These are phyloP conservation scores for Pygoscelis antarcticus DNA, from an alignment of 2,113 vertebrate species.

Conservation along the genomic window DNA sequence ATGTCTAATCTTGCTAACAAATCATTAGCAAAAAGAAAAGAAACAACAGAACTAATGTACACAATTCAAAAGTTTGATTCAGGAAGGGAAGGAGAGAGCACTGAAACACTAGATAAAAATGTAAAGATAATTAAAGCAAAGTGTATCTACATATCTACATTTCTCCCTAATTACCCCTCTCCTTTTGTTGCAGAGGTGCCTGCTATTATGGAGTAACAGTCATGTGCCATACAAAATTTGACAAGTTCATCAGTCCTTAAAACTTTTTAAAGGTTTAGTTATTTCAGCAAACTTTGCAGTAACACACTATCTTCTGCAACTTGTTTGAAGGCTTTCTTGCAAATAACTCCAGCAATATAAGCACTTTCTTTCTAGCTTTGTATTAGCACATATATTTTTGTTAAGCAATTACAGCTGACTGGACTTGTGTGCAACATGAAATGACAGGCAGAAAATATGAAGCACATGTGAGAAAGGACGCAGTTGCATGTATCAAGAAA, in stretches of 20 bases:
- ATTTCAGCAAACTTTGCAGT: background rate
- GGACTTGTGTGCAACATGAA: background rate
- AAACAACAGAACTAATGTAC: background rate
- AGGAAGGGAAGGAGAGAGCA: background rate
- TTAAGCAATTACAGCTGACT: constrained; percentile 26
- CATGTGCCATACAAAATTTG: background rate
- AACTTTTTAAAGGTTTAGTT: background rate
- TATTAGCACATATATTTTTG: background rate
- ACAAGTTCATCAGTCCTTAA: background rate
- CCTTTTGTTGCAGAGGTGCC: background rate
- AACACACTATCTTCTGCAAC: background rate
- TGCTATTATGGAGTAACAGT: background rate
- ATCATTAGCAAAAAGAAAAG: constrained; percentile 35
- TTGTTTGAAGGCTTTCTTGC: background rate
- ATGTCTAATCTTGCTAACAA: constrained; percentile 49
- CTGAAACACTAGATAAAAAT: background rate
- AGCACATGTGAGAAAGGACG: background rate
- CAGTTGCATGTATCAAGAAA: background rate
- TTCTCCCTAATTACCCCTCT: background rate
- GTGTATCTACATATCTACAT: background rate
- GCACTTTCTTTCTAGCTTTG: background rate
- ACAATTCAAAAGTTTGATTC: background rate
- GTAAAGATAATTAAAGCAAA: background rate
- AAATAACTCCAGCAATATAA: background rate
- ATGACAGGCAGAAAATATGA: constrained; percentile 20